These are phyloP conservation scores for Sternarchorhynchus goeldii DNA, from an alignment of 2,797 vertebrate genomes.

Conservation along the genomic window DNA sequence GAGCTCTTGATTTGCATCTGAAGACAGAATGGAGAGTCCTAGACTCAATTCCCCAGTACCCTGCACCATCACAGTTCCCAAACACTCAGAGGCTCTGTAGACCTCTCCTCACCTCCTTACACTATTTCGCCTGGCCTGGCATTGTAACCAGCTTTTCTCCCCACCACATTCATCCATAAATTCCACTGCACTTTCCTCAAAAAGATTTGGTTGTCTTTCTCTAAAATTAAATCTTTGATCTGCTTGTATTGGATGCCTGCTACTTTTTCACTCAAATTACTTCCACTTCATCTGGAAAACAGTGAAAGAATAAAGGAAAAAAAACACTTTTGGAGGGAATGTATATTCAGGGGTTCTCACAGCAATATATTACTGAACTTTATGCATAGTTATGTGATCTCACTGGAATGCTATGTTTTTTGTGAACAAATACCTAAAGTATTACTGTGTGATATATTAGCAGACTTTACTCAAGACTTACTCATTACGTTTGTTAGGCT, in stretches of 20 bases:
- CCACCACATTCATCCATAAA: conserved; percentile 56
- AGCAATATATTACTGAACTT: background rate
- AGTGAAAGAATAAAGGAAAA: conserved; percentile 60
- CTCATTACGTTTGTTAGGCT: no score
- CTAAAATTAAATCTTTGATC: conserved; percentile 67
- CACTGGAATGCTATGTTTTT: background rate
- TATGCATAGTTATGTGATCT: background rate
- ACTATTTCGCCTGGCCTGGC: conserved; percentile 57
- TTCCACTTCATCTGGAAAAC: conserved; percentile 64
- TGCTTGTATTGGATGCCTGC: conserved; percentile 57
- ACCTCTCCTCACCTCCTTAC: conserved; percentile 49
- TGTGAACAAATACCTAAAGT: no score
- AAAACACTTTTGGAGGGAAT: conserved; percentile 10
- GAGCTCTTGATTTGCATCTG: conserved; percentile 81
- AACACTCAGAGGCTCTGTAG: conserved; percentile 56
- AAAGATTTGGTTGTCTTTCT: conserved; percentile 63
- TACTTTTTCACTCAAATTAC: conserved; percentile 64
- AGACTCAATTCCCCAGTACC: conserved; percentile 39
- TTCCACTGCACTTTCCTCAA: conserved; percentile 65
- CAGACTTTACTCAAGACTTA: background rate
- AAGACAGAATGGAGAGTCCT: conserved; percentile 65
- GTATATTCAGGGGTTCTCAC: background rate
- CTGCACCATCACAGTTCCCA: conserved; percentile 44
- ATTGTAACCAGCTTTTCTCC: conserved; percentile 56
- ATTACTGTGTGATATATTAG: no score